Percentiles rank a stretch among this genome's conserved stretches.
phyloP scores from a whole-genome alignment of 2,797 vertebrate species.

The Gallinago solitaria region DNA sequence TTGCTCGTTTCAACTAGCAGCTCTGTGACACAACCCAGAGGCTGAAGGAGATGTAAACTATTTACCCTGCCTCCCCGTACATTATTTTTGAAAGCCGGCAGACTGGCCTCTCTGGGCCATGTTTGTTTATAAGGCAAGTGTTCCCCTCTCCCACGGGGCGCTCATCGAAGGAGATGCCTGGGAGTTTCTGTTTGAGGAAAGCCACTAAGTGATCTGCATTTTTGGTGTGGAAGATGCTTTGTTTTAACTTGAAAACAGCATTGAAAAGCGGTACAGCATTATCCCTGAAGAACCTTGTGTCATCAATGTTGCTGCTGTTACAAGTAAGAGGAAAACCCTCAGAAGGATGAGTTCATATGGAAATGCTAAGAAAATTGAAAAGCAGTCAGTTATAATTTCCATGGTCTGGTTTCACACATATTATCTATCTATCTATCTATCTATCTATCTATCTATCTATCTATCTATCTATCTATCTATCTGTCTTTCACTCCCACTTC shows the following conservation, averaged over 20 bases:
- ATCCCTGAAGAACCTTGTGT: neutral
- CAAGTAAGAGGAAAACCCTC: too few relatives aligned
- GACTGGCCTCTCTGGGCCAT: neutral
- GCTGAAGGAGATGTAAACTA: slow-evolving; percentile 65
- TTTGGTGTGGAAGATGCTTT: neutral
- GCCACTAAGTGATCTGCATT: neutral
- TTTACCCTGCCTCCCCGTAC: neutral
- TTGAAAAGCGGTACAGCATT: neutral
- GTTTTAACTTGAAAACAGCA: slow-evolving; percentile 45
- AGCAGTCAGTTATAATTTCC: too few relatives aligned
- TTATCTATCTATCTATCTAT: too few relatives aligned
- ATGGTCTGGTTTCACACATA: too few relatives aligned
- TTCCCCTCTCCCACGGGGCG: neutral
- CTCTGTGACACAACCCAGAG: slow-evolving; percentile 47
- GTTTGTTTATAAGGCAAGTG: slow-evolving; percentile 55
- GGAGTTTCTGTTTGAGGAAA: slow-evolving; percentile 41
- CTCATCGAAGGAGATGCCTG: neutral
- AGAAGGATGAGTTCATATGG: too few relatives aligned
- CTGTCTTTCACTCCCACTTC: neutral
- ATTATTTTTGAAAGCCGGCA: neutral
- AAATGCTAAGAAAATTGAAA: too few relatives aligned
- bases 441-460: neutral
- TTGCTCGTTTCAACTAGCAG: neutral
- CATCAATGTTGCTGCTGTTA: neutral
- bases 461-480: neutral